Conservation (phyloP, 2,113 vertebrate genomes). For the Xenopus borealis region DNA sequence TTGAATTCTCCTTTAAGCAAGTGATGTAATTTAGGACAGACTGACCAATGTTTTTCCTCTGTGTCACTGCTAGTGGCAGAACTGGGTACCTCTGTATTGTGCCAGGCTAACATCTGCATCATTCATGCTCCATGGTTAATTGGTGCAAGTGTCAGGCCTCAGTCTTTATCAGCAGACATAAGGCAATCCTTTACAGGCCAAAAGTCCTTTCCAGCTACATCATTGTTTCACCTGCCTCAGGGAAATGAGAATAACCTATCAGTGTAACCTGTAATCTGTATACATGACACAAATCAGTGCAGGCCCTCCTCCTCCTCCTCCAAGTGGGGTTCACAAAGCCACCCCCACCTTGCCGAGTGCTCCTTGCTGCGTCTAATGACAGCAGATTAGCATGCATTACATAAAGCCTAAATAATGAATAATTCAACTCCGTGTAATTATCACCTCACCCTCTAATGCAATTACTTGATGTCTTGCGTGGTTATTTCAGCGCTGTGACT, state of each 20-base stretch:
- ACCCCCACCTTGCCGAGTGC: background rate
- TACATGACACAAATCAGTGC: background rate
- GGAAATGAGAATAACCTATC: background rate
- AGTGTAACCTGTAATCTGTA: background rate
- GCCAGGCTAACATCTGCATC: too few species aligned
- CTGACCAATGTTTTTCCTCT: too few species aligned
- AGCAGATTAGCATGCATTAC: conserved; percentile 57
- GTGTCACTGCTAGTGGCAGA: too few species aligned
- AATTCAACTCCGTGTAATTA: conserved; percentile 58
- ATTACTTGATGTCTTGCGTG: conserved; percentile 54
- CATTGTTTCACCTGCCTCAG: background rate
- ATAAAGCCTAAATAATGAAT: conserved; percentile 62
- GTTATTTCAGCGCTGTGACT: conserved; percentile 54
- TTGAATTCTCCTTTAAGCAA: too few species aligned
- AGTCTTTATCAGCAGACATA: background rate
- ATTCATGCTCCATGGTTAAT: too few species aligned
- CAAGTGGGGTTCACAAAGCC: conserved; percentile 18
- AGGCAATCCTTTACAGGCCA: background rate
- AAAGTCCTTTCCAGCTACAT: background rate
- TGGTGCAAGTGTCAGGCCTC: too few species aligned
- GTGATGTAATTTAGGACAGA: too few species aligned
- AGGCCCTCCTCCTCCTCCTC: background rate
- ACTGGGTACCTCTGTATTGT: too few species aligned
- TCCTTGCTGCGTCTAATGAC: conserved; percentile 50
- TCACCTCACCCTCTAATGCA: conserved; percentile 54